A percentile compares a stretch with the other conserved stretches of the same genome.
Conservation (phyloP, 2,888 invertebrate species). For the Apoderus coryli region DNA sequence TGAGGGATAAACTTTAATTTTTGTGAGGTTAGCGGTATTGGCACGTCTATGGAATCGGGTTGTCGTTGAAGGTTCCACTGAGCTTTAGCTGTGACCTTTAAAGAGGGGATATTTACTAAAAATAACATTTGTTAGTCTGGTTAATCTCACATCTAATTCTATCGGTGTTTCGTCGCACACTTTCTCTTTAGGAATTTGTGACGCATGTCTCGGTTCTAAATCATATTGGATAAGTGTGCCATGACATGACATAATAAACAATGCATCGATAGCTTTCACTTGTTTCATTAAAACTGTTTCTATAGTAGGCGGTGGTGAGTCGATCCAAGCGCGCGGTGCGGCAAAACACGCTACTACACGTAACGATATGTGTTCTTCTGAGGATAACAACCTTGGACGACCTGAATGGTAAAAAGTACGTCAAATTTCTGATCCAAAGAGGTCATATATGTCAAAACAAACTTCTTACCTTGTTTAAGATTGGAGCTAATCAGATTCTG, state of each 20-base stretch:
- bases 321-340: conserved; percentile 58
- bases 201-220: conserved; percentile 59
- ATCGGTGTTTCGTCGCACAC: conserved; percentile 75
- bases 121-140: no score
- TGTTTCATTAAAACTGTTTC: conserved; percentile 25
- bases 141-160: no score
- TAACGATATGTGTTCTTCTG: conserved; percentile 56
- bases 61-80: conserved; percentile 71
- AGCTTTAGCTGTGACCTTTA: conserved; percentile 65
- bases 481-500: conserved; percentile 37
- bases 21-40: conserved; percentile 58
- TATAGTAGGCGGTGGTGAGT: conserved; percentile 23
- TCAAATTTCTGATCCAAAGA: conserved; percentile 1
- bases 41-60: conserved; percentile 47
- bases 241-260: conserved; percentile 80
- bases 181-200: conserved; percentile 64
- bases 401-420: conserved; percentile 28
- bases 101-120: no score
- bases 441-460: background rate
- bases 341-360: conserved; percentile 69
- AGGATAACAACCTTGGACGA: conserved; percentile 51
- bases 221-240: conserved; percentile 81
- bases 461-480: conserved; percentile 35
- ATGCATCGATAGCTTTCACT: conserved; percentile 58
- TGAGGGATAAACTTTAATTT: conserved; percentile 47